Evolutionary conservation across 2,888 invertebrate genomes (phyloP), one percentile per base, ranked within the genome.

Genomic region (Acrobasis suavella): DNA sequence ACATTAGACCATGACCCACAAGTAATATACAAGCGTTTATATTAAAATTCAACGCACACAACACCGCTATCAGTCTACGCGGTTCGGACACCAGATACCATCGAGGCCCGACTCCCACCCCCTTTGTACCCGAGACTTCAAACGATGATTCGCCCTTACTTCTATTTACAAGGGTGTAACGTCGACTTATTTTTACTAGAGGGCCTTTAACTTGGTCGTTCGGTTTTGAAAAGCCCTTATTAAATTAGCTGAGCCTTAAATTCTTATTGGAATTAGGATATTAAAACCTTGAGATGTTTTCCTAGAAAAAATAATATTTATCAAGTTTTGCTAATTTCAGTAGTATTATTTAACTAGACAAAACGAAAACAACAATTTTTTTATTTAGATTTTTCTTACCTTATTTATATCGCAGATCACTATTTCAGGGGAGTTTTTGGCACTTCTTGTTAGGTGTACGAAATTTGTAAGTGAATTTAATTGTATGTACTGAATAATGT

Each of bases 31-130:
- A 72, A 38, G 55, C 54, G 42, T 38, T 69, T 75, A 72, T 82
- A 82, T 88, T 89, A 86, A 87, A 88, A 88, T 89, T 89, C 86
- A 77, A 73, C 81, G 75, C 84, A 82, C 85, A 83, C 84, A 81
- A 73, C 73, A 71, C 66, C 71, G 80, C 85, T 89, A 89, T 90
- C 91, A 86, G 87, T 82, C 82, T 83, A 83, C 83, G 87, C 87
- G 86, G 87, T 87, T 87, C 84, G 82, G 87, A 83, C 83, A 81
- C 76, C 77, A 76, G 90, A 91, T 89, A 87, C 70, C 72, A 90
- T 89, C 90, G 78, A 76, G 71, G 72, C 66, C 69, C 71, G 67
- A 69, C 74, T 73, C 74, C 69, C 70, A 63, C 66, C 72, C 66
- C 68, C 66, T 85, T 85, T 86, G 82, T 82, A 67, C 72, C 74